Evolutionary conservation across 2,113 vertebrate genomes (phyloP).

Genomic region (Gadus macrocephalus): DNA sequence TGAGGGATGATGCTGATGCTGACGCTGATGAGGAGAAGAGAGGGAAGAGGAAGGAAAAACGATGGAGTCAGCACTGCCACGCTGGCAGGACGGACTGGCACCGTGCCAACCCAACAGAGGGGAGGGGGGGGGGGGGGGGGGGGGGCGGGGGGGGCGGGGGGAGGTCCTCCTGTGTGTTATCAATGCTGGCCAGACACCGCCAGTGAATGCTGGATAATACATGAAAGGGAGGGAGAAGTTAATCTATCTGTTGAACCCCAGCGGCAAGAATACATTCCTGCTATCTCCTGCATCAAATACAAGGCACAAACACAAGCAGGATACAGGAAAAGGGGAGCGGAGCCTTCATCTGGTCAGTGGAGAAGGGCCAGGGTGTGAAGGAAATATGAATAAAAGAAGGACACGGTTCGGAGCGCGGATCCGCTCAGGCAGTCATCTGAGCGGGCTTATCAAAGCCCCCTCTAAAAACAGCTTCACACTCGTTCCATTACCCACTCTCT

Average conservation of each 20-base stretch:
- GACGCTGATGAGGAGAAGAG: conserved; percentile 1
- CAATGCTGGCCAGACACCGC: conserved; percentile 29
- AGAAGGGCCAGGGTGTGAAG: conserved; percentile 10
- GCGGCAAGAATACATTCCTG: conserved; percentile 25
- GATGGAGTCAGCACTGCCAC: conserved; percentile 68
- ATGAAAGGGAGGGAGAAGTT: conserved; percentile 41
- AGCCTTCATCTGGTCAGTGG: conserved; percentile 46
- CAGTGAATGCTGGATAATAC: conserved; percentile 19
- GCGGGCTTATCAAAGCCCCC: too few species aligned
- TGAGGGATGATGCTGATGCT: too few species aligned
- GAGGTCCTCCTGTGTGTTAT: conserved; percentile 41
- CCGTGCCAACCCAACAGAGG: conserved; percentile 45
- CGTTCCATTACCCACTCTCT: too few species aligned
- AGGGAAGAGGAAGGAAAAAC: conserved; percentile 48
- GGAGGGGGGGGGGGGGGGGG: conserved; percentile 12
- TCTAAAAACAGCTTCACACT: too few species aligned
- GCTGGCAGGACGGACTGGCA: conserved; percentile 72
- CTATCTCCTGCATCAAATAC: conserved; percentile 37
- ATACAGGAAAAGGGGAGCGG: conserved; percentile 35
- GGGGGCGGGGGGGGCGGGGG: conserved; percentile 9
- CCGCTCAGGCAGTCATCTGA: too few species aligned
- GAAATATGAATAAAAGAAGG: conserved; percentile 23
- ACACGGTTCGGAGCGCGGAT: too few species aligned
- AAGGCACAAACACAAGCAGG: conserved; percentile 26
- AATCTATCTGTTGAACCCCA: conserved; percentile 51